Base-by-base conservation (phyloP, 92 coral and sea anemone species). In the Hydrozoanthus gracilis region DNA sequence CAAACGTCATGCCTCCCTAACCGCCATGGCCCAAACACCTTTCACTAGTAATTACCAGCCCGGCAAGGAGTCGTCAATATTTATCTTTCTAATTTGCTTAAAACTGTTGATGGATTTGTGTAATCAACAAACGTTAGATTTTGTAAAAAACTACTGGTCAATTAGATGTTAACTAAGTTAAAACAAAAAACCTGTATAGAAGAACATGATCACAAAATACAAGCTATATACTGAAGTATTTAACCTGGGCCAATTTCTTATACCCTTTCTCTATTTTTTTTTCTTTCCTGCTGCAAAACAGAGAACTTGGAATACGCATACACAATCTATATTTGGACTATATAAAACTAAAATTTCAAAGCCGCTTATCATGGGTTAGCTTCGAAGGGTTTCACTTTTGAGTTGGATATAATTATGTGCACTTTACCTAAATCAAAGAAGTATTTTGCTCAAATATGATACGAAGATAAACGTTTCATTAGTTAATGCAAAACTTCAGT, bases 1-100 rank as follows among this genome's bases (percentile, higher is more conserved):
- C 85, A 80, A 73, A 67, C 51, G 85, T 18, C 55, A 48, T 7
- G 49, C 39, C 66, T 80, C 51, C 85, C 50, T 64, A 45, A 80
- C 73, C 82, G 45, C 51, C 74, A 80, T 64, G 39, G 39, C 64
- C 73, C 74, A 80, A 80, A 80, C 85, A 80, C 74, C 85, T 80
- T 65, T 80, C 73, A 80, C 17, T 80, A 70, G 48, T 61, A 80
- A 80, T 80, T 80, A 80, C 74, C 17, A 65, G 18, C 55, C 72
- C 85, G 85, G 85, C 85, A 80, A 80, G 58, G 66, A 80, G 85
- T 80, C 85, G 85, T 64, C 74, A 80, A 80, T 64, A 62, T 80
- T 80, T 80, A 80, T 80, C 85, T 80, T 80, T 65, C 73, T 80
- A 80, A 80, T 80, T 80, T 80, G 85, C 66, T 62, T 80, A 80